Conservation (phyloP, 2,797 vertebrate species). For the Pantherophis vulpinus region DNA sequence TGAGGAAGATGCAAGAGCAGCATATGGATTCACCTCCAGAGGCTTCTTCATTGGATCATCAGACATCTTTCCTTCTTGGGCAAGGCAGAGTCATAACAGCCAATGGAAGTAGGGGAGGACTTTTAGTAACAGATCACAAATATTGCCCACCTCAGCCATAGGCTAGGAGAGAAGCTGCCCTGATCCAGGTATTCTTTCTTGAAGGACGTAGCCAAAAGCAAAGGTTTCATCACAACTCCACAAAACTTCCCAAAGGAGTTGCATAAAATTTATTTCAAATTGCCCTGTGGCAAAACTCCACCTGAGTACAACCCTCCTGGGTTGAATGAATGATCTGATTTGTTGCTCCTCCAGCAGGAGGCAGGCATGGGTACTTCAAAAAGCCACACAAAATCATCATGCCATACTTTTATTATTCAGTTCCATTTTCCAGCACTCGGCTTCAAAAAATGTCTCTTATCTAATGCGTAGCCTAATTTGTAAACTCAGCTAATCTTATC, state of each 20-base stretch:
- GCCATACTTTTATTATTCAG: background rate
- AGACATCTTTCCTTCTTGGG: background rate
- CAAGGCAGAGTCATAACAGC: background rate
- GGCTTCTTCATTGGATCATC: background rate
- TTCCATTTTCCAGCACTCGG: background rate
- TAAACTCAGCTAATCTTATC: background rate
- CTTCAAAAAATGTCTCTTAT: background rate
- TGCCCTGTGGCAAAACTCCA: background rate
- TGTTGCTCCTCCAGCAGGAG: background rate
- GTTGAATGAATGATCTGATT: background rate
- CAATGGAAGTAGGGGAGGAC: background rate
- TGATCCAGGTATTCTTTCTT: background rate
- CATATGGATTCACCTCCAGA: background rate
- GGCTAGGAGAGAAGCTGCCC: background rate
- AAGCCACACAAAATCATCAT: background rate
- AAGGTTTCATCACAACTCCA: background rate
- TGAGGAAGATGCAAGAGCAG: background rate
- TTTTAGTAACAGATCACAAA: background rate
- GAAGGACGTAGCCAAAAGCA: background rate
- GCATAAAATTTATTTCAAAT: background rate
- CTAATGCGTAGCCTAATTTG: slow-evolving; percentile 8
- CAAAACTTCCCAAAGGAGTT: background rate
- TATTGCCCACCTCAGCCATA: background rate
- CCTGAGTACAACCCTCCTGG: background rate
- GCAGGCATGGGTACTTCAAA: background rate